These are phyloP conservation scores for Meloidogyne hapla DNA, from an alignment of 1,140 invertebrate species.

Conservation along the genomic window DNA sequence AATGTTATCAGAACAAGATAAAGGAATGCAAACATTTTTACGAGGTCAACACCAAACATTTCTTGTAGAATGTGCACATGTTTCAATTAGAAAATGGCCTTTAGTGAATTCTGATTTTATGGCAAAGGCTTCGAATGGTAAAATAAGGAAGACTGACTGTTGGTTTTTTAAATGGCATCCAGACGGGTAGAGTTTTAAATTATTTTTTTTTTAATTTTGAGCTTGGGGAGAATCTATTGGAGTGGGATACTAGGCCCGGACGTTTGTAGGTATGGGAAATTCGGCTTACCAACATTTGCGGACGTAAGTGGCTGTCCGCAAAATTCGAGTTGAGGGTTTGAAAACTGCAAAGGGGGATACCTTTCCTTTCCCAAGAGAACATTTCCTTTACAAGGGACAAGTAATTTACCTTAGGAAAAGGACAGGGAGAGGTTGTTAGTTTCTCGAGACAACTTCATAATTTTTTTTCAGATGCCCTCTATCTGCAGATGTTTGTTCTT, in stretches of 20 bases:
- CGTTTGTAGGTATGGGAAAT: too few species aligned
- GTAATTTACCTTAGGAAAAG: too few species aligned
- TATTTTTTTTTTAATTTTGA: background rate
- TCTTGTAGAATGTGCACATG: slow-evolving; percentile 14
- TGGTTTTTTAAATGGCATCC: slow-evolving; percentile 21
- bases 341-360: too few species aligned
- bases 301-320: too few species aligned
- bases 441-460: too few species aligned
- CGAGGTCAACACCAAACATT: slow-evolving; percentile 38
- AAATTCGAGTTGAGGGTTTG: too few species aligned
- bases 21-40: slow-evolving; percentile 41
- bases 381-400: too few species aligned
- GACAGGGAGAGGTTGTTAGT: too few species aligned
- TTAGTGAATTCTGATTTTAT: slow-evolving; percentile 15
- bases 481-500: slow-evolving; percentile 22
- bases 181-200: slow-evolving; percentile 10
- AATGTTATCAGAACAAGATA: slow-evolving; percentile 30
- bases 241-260: too few species aligned
- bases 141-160: background rate
- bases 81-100: slow-evolving; percentile 28
- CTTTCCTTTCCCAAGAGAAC: too few species aligned
- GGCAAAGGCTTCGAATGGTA: background rate
- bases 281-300: too few species aligned
- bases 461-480: slow-evolving; percentile 20
- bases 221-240: too few species aligned